Base-by-base conservation (phyloP, 35 echinoderm and acorn worm genomes). In the Hemicentrotus pulcherrimus region DNA sequence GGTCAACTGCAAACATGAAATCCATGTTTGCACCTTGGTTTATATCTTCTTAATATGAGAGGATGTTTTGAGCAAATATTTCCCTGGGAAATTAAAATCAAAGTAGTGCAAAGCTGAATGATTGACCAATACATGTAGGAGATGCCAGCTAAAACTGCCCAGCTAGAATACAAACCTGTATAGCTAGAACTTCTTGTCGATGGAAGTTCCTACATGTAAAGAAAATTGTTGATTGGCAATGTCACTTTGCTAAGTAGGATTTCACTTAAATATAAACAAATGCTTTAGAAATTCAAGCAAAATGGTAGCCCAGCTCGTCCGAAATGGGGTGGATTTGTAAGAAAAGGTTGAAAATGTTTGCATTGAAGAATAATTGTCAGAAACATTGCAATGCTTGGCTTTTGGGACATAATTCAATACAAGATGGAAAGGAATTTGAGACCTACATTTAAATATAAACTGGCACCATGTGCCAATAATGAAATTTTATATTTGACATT, bases 401-500 rank as follows among this genome's bases (percentile, higher is more conserved):
- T 78, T 55, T 78, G 65, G 65, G 22, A 78, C 28, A n/a, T 1
- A 78, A n/a, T 22, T n/a, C 65, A 71, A 71, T 71, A 24, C 61
- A 71, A 19, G 65, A 78, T n/a, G 50, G 10, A 55, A 55, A 55
- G n/a, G 65, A 78, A 78, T 78, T 78, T 7, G 28, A 78, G 22
- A 28, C 28, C 65, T 24, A 71, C 22, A 78, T 78, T 78, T n/a
- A 78, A 28, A 78, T 28, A 4, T 78, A 22, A 28, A 78, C 5
- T 3, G 22, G 4, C 65, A 78, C 65, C 65, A 78, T 78, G 65
- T 78, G 65, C 65, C 65, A 78, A 78, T 78, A 33, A 90, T 41
- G 88, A 46, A 47, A 47, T 90, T 90, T 47, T 90, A 47, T 90
- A 33, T 15, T n/a, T 90, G 88, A 90, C 88, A 90, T 47, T 90